Base-by-base conservation (phyloP, 2,888 invertebrate genomes). In the Coelogynopora nodosa region DNA sequence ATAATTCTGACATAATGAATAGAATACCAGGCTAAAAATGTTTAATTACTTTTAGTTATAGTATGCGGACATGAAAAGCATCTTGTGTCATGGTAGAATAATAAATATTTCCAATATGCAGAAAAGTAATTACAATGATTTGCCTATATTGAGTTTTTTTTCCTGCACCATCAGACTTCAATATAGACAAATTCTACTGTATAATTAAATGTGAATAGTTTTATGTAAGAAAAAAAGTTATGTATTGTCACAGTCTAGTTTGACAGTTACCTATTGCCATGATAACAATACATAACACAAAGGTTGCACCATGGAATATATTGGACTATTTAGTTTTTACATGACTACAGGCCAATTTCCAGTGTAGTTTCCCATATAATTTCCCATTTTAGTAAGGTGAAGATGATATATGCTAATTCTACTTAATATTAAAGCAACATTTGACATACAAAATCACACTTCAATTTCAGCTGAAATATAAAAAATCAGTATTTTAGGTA, bases 21-120 rank as follows among this genome's bases (percentile, higher is more conserved):
- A 74, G 74, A 74, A 74, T 74, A 74, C 74, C 74, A 74, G 74
- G 74, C 74, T 74, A 74, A 74, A 74, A 74, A 74, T 74, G 74
- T 74, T 74, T 74, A 74, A 74, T 74, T 74, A 74, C 74, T 74
- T 74, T 74, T 74, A 74, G 74, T 74, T 74, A 74, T 74, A 74
- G 74, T 49, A 49, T 49, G 49, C 49, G 49, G 49, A 49, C 49
- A 49, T 49, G 49, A 49, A 49, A 49, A 49, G 49, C 49, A 49
- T 5, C 49, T 49, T 49, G 49, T 49, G 49, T 49, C 49, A 49
- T 49, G 49, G 49, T 49, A 49, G 49, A 49, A 49, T 49, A 49
- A 49, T 49, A 49, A 49, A 49, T 49, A 49, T 49, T 49, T 49
- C 49, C 49, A 49, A 49, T 18, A 49, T 49, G 49, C 49, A 49